Evolutionary conservation across 2,113 vertebrate species (phyloP).

Genomic region (Anhinga anhinga): DNA sequence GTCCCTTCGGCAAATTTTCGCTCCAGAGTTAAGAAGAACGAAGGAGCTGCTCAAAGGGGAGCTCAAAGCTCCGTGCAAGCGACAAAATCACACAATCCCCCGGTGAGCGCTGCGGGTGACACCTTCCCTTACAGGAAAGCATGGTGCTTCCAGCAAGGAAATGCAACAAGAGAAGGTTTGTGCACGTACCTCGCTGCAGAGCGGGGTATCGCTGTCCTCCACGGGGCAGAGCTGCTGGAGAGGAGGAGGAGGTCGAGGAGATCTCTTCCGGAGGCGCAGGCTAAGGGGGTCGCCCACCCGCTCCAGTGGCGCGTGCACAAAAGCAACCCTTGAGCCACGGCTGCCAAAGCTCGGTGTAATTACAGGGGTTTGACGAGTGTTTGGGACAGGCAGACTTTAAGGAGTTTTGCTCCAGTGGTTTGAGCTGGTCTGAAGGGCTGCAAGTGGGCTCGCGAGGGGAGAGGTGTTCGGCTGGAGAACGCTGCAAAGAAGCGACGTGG

Average conservation of each 20-base stretch:
- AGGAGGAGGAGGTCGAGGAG: neutral
- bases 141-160: fast-evolving
- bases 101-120: fast-evolving
- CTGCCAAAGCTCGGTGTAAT: neutral
- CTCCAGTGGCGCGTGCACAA: neutral
- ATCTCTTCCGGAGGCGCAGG: neutral
- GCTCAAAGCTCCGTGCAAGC: neutral
- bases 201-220: neutral
- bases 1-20: neutral
- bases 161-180: neutral
- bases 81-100: neutral
- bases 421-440: neutral
- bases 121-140: neutral
- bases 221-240: neutral
- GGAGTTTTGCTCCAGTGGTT: neutral
- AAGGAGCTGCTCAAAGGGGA: neutral
- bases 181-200: neutral
- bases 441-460: neutral
- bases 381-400: neutral
- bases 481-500: fast-evolving
- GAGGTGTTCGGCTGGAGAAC: fast-evolving
- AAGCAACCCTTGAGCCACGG: neutral
- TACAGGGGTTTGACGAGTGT: neutral
- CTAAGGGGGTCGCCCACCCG: neutral
- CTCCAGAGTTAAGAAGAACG: fast-evolving